phyloP scores from a whole-genome alignment of 2,797 vertebrate genomes.

The Poliocrania exsul region DNA sequence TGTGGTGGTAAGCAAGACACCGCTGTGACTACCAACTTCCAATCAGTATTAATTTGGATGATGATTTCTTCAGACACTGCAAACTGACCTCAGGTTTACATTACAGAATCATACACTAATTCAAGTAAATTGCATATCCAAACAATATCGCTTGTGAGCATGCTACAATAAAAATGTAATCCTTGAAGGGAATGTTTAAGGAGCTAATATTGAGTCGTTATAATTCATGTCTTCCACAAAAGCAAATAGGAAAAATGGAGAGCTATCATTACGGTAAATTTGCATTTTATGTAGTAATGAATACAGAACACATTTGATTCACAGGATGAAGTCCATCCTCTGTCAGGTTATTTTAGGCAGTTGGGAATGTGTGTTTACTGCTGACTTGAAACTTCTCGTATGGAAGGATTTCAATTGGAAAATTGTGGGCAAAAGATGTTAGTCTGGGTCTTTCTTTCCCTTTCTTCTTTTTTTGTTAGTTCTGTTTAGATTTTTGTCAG shows the following conservation, averaged over 20 bases:
- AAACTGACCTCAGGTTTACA: constrained; percentile 19
- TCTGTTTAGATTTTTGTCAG: neutral
- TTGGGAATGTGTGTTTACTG: neutral
- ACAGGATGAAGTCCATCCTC: neutral
- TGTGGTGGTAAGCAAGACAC: neutral
- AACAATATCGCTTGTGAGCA: neutral
- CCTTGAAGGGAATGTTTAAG: neutral
- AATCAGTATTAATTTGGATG: constrained; percentile 8
- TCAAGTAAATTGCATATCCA: neutral
- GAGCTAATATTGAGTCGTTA: constrained; percentile 33
- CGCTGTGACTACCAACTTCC: neutral
- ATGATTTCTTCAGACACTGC: constrained; percentile 7
- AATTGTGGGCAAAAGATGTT: neutral
- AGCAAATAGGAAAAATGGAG: neutral
- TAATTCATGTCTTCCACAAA: constrained; percentile 17
- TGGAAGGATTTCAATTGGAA: neutral
- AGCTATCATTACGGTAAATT: neutral
- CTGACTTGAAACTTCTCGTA: neutral
- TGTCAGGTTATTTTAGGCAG: neutral
- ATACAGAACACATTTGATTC: neutral
- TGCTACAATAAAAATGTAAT: neutral
- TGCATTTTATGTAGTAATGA: neutral
- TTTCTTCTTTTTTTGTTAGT: neutral
- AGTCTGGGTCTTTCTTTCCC: neutral
- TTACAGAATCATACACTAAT: neutral